Percentiles rank a stretch among this genome's conserved stretches.
phyloP scores from a whole-genome alignment of 2,888 invertebrate genomes.

The Frankliniella fusca region DNA sequence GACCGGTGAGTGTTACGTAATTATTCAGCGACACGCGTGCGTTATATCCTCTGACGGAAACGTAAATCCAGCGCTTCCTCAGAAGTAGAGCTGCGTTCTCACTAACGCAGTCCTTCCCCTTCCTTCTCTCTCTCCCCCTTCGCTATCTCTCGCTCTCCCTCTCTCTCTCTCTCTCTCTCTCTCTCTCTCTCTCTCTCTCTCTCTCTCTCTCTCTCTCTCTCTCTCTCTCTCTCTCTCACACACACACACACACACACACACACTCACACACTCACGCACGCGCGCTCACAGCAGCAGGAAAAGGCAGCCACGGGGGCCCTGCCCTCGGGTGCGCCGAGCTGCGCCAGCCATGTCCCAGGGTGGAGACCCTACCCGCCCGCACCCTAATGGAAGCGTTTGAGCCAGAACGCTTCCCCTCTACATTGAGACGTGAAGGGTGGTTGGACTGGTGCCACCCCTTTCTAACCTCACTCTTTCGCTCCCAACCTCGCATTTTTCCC shows the following conservation, averaged over 20 bases:
- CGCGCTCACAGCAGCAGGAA: background rate
- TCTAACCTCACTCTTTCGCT: background rate
- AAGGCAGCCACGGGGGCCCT: background rate
- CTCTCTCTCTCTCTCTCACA: background rate
- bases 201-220: background rate
- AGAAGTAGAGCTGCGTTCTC: too few relatives aligned
- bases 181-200: background rate
- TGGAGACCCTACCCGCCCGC: background rate
- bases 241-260: background rate
- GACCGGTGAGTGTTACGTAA: too few relatives aligned
- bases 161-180: background rate
- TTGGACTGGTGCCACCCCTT: constrained; percentile 14
- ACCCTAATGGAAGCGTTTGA: constrained; percentile 19
- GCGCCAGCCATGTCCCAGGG: background rate
- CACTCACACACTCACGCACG: background rate
- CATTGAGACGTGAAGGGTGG: constrained; percentile 3
- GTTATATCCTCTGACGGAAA: too few relatives aligned
- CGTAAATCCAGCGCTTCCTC: too few relatives aligned
- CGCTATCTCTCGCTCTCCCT: background rate
- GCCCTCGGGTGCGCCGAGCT: background rate
- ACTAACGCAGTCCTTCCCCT: too few relatives aligned
- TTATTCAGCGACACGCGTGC: too few relatives aligned
- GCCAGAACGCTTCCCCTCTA: background rate
- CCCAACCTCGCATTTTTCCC: too few relatives aligned
- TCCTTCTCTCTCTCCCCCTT: too few relatives aligned